Percentiles rank a stretch among this genome's conserved stretches.
These are phyloP conservation scores for Apus apus DNA, from an alignment of 2,113 vertebrate species.

Conservation along the genomic window DNA sequence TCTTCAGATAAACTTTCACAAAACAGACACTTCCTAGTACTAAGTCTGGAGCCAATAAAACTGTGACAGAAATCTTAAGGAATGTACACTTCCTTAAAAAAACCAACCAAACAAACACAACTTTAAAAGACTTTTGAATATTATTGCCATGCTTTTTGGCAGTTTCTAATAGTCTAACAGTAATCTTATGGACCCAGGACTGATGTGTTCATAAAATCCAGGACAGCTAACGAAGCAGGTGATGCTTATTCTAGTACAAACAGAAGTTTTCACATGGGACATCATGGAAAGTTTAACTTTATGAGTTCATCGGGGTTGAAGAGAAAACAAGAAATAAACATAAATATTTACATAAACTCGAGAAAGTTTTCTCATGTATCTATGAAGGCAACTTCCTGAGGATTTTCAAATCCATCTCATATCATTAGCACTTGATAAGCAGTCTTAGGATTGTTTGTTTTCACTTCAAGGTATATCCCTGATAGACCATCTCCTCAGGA, in stretches of 20 bases:
- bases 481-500: not conserved
- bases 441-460: not conserved
- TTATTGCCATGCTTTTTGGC: conserved; percentile 46
- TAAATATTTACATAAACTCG: not conserved
- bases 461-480: not conserved
- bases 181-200: conserved; percentile 45
- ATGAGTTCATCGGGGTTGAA: not conserved
- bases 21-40: not conserved
- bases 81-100: not conserved
- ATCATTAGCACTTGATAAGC: not conserved
- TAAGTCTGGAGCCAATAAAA: not conserved
- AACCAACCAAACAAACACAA: too few species aligned
- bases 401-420: not conserved
- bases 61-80: conserved; percentile 22
- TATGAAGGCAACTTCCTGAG: not conserved
- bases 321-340: not conserved
- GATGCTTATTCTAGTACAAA: conserved; percentile 1
- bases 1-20: not conserved
- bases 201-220: conserved; percentile 51
- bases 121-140: conserved; percentile 33
- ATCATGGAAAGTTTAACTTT: not conserved
- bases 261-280: not conserved
- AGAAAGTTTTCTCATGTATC: not conserved
- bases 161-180: conserved; percentile 54
- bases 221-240: conserved; percentile 48